phyloP scores from a whole-genome alignment of 1,140 invertebrate species.

The Monomorium pharaonis region DNA sequence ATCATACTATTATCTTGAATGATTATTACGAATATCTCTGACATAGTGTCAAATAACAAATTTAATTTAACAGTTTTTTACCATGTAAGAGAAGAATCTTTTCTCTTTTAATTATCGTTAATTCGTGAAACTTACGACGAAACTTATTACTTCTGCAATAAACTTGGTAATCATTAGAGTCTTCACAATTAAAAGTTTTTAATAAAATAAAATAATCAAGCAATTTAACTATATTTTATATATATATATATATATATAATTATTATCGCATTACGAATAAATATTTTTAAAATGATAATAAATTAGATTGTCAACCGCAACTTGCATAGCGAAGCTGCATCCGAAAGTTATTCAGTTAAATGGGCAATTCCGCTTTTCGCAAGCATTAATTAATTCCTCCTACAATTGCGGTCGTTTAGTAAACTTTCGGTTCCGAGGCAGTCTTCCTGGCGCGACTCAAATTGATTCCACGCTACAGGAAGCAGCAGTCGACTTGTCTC shows the following conservation, averaged over 20 bases:
- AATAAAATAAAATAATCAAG: not conserved
- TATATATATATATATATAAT: too few relatives aligned
- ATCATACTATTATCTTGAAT: not conserved
- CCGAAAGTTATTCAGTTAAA: not conserved
- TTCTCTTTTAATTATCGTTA: not conserved
- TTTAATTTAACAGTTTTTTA: constrained; percentile 6
- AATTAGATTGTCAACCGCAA: not conserved
- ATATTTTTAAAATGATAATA: not conserved
- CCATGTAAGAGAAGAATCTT: not conserved
- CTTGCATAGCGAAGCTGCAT: not conserved
- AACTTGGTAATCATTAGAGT: not conserved
- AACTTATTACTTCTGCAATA: not conserved
- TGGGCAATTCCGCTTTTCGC: not conserved
- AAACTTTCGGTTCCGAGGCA: not conserved
- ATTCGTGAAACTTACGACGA: not conserved
- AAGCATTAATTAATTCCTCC: not conserved
- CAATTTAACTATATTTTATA: not conserved
- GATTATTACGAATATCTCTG: not conserved
- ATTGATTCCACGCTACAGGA: not conserved
- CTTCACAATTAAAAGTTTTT: not conserved
- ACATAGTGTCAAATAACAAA: not conserved
- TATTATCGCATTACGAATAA: not conserved
- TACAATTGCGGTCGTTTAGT: not conserved
- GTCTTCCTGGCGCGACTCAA: not conserved
- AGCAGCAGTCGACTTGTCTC: not conserved